These are phyloP conservation scores for Oxytorus armatus DNA, from an alignment of 2,888 invertebrate species.

Conservation along the genomic window DNA sequence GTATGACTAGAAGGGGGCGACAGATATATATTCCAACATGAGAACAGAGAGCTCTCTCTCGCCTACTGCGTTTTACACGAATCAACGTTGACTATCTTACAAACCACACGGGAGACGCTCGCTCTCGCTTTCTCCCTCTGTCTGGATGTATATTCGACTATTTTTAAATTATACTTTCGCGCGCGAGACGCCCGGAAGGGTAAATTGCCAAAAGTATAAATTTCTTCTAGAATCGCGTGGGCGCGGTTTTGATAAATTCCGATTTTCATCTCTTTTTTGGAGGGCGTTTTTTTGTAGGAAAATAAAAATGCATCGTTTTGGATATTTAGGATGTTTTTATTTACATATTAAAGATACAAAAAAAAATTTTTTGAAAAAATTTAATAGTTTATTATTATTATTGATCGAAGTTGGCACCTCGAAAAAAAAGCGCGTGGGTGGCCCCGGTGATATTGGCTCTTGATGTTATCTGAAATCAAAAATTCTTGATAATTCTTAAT, in stretches of 20 bases:
- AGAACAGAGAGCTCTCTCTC: slow-evolving; percentile 33
- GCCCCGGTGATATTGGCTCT: no score
- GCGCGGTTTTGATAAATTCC: neutral
- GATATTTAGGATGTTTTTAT: no score
- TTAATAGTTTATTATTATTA: no score
- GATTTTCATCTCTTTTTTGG: neutral
- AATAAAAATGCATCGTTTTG: no score
- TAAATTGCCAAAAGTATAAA: slow-evolving; percentile 40
- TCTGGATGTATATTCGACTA: slow-evolving; percentile 43
- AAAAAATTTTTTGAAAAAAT: no score
- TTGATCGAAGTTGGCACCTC: no score
- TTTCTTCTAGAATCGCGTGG: neutral
- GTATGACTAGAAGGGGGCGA: slow-evolving; percentile 24
- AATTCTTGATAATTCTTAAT: no score
- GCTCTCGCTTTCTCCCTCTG: slow-evolving; percentile 9
- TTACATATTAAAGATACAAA: no score
- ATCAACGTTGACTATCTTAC: slow-evolving; percentile 42
- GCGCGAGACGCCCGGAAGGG: slow-evolving; percentile 15
- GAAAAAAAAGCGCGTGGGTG: no score
- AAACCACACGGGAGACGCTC: no score
- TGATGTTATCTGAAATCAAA: no score
- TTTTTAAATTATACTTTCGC: slow-evolving; percentile 48
- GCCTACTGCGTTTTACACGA: slow-evolving; percentile 39
- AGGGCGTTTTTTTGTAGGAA: neutral
- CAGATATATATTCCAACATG: slow-evolving; percentile 25